phyloP scores from a whole-genome alignment of 2,113 vertebrate genomes.

The Proterorhinus semilunaris region DNA sequence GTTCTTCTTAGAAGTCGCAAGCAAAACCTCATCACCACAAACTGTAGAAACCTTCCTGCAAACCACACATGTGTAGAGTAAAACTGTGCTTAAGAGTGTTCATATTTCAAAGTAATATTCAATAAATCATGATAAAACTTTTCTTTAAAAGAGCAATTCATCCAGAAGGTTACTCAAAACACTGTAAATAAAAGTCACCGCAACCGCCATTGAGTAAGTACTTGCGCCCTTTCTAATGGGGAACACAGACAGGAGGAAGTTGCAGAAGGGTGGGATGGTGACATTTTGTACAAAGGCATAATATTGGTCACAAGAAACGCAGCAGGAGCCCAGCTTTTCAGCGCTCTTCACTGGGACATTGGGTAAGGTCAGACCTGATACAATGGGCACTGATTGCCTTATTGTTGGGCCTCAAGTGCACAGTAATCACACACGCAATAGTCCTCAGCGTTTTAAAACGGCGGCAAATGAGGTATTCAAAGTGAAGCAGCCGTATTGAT shows the following conservation, averaged over 20 bases:
- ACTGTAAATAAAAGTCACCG: too few relatives aligned
- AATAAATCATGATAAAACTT: too few relatives aligned
- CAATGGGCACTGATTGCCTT: not conserved
- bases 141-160: too few relatives aligned
- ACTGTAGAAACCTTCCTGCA: too few relatives aligned
- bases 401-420: not conserved
- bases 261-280: constrained; percentile 28
- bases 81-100: too few relatives aligned
- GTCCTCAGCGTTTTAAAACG: not conserved
- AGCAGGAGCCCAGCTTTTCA: constrained; percentile 10
- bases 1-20: too few relatives aligned
- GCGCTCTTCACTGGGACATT: constrained; percentile 14
- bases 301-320: constrained; percentile 10
- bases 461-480: constrained; percentile 13
- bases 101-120: too few relatives aligned
- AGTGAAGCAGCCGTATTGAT: not conserved
- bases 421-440: constrained; percentile 1
- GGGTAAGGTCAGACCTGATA: constrained; percentile 1
- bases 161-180: too few relatives aligned
- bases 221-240: constrained; percentile 33
- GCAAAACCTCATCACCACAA: too few relatives aligned
- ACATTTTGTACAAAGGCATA: constrained; percentile 26
- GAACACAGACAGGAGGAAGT: constrained; percentile 46
- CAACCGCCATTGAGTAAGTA: constrained; percentile 28
- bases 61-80: too few relatives aligned